Evolutionary conservation across 2,888 invertebrate species (phyloP).

Genomic region (Aleiodes alternator): DNA sequence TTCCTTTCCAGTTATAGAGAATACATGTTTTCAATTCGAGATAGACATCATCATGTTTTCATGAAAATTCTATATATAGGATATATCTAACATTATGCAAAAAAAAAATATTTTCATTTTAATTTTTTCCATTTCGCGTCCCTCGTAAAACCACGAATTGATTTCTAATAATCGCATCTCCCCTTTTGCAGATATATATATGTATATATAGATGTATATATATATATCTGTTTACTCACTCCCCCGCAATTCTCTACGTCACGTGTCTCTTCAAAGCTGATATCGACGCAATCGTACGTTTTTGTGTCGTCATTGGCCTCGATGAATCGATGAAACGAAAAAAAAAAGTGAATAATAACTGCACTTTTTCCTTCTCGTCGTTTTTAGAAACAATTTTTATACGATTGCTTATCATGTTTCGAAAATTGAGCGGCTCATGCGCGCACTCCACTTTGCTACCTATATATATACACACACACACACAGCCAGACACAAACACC

Average conservation of each 20-base stretch:
- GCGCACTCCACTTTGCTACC: constrained; percentile 20
- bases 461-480: background rate
- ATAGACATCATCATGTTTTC: background rate
- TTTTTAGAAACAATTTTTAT: background rate
- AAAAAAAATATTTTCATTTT: no score
- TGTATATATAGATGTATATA: background rate
- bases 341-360: constrained; percentile 4
- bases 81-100: no score
- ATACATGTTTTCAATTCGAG: background rate
- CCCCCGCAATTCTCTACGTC: constrained; percentile 35
- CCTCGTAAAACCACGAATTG: background rate
- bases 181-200: background rate
- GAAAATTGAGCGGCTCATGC: constrained; percentile 21
- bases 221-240: background rate
- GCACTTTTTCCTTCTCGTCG: no score
- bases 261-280: constrained; percentile 42
- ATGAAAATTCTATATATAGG: background rate
- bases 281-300: constrained; percentile 49
- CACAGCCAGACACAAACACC: no score
- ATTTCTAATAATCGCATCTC: constrained; percentile 9
- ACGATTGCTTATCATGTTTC: background rate
- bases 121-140: constrained; percentile 29
- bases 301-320: constrained; percentile 50
- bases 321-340: background rate
- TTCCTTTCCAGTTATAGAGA: background rate